Evolutionary conservation across 2,113 vertebrate species (phyloP).

Genomic region (Gallinago media): DNA sequence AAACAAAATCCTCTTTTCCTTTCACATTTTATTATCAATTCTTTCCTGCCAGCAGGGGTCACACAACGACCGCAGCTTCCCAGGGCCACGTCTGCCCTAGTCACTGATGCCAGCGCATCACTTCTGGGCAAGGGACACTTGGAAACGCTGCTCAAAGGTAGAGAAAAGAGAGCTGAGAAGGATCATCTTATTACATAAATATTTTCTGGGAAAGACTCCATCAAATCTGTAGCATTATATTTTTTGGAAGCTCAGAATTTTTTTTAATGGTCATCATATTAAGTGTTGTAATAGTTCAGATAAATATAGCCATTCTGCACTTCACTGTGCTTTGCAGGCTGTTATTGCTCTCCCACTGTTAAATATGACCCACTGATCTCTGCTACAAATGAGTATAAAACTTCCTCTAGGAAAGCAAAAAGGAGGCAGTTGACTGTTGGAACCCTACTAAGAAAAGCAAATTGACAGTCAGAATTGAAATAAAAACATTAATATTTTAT

Average conservation of each 20-base stretch:
- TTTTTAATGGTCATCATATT: neutral
- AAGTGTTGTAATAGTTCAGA: neutral
- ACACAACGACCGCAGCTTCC: neutral
- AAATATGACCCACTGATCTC: neutral
- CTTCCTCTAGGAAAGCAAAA: neutral
- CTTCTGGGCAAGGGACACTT: neutral
- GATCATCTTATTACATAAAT: neutral
- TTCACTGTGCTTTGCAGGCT: neutral
- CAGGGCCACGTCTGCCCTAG: rapidly evolving
- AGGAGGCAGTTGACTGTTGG: neutral
- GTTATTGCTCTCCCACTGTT: neutral
- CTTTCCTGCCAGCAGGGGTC: constrained; percentile 40
- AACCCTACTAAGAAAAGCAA: neutral
- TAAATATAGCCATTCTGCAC: neutral
- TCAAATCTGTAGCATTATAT: neutral
- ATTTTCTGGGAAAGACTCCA: neutral
- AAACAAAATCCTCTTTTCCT: neutral
- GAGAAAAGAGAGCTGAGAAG: neutral
- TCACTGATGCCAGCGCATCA: neutral
- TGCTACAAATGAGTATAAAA: neutral
- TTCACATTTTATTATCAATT: neutral
- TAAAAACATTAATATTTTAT: neutral
- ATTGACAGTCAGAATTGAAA: neutral
- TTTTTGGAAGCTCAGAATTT: neutral
- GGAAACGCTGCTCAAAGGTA: neutral